Evolutionary conservation across 2,797 vertebrate genomes (phyloP).

Genomic region (Sylvilagus floridanus): DNA sequence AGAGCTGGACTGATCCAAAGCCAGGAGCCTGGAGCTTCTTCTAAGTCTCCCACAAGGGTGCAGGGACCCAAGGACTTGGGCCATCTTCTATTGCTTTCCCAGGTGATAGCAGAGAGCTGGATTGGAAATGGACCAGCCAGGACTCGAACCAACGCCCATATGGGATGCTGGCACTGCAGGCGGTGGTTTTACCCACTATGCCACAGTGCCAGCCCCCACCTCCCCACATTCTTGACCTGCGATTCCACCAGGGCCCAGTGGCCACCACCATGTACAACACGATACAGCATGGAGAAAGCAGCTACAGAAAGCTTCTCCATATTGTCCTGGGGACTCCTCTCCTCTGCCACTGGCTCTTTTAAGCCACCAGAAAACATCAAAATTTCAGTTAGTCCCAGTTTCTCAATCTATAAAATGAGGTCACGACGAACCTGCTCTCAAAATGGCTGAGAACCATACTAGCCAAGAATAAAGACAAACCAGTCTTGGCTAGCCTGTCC

Average conservation of each 20-base stretch:
- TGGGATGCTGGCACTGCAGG: too few relatives aligned
- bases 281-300: background rate
- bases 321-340: background rate
- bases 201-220: too few relatives aligned
- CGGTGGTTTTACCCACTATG: too few relatives aligned
- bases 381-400: constrained; percentile 18
- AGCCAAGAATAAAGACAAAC: background rate
- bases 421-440: background rate
- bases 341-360: background rate
- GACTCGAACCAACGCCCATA: too few relatives aligned
- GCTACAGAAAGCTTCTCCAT: background rate
- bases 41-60: too few relatives aligned
- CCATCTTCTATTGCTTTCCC: too few relatives aligned
- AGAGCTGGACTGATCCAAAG: too few relatives aligned
- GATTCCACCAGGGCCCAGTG: background rate
- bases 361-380: background rate
- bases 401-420: constrained; percentile 22
- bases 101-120: too few relatives aligned
- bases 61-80: too few relatives aligned
- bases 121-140: too few relatives aligned
- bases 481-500: constrained; percentile 17
- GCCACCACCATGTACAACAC: background rate
- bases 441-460: background rate
- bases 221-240: background rate
- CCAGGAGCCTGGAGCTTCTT: too few relatives aligned